A percentile compares a stretch with the other conserved stretches of the same genome.
Evolutionary conservation across 2,113 vertebrate genomes (phyloP).

Genomic region (Corydoras maculifer): DNA sequence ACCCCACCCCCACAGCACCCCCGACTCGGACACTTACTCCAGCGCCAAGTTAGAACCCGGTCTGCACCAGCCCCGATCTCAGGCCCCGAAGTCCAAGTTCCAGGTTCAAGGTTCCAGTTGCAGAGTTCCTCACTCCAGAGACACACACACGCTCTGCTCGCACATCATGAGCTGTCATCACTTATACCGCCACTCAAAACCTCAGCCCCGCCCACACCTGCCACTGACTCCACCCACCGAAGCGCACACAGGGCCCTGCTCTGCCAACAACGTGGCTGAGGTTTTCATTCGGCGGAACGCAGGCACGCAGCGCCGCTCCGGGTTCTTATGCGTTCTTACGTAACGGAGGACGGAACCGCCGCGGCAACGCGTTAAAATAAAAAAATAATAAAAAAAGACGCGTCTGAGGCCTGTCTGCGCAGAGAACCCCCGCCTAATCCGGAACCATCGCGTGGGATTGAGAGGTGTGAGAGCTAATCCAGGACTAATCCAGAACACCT

Average conservation of each 20-base stretch:
- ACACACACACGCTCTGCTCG: constrained; percentile 48
- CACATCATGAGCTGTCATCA: constrained; percentile 31
- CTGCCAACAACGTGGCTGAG: background rate
- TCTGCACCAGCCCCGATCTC: background rate
- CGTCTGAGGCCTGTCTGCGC: background rate
- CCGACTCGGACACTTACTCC: background rate
- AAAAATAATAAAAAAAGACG: background rate
- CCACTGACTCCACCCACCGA: constrained; percentile 24
- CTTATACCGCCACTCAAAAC: constrained; percentile 59
- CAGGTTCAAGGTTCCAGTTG: constrained; percentile 21
- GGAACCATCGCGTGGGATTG: background rate
- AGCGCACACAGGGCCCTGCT: background rate
- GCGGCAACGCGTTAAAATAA: no score
- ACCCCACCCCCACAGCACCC: no score
- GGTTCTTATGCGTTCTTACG: background rate
- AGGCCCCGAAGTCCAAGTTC: background rate
- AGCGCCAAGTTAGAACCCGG: background rate
- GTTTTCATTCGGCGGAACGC: background rate
- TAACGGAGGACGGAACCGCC: background rate
- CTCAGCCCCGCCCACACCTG: constrained; percentile 34
- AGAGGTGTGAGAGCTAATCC: background rate
- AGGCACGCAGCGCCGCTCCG: background rate
- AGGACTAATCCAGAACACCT: background rate
- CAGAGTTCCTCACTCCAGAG: constrained; percentile 17
- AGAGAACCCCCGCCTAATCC: background rate